Percentiles rank a stretch among this genome's conserved stretches.
Evolutionary conservation across 2,888 invertebrate genomes (phyloP).

Genomic region (Epirrhoe alternata): DNA sequence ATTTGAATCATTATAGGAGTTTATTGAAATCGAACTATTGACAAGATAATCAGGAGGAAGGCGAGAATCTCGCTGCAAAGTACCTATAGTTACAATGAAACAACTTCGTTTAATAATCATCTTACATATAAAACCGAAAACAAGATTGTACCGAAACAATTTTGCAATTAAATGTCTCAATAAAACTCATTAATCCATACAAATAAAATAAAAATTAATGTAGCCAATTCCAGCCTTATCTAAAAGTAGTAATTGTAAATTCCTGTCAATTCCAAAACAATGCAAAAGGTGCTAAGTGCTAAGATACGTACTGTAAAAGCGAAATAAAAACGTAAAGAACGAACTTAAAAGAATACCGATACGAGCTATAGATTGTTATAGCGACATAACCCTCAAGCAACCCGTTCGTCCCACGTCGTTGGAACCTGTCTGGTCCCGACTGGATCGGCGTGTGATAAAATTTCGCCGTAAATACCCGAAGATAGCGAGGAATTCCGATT

Average conservation of each 20-base stretch:
- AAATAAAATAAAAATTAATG: background rate
- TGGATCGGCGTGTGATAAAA: constrained; percentile 61
- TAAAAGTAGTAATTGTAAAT: background rate
- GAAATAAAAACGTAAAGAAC: constrained; percentile 5
- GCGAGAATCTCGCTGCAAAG: background rate
- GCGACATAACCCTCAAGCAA: constrained; percentile 32
- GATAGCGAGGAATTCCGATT: constrained; percentile 63
- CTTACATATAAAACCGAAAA: too few species aligned
- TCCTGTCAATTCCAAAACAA: constrained; percentile 5
- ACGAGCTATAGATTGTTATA: constrained; percentile 15
- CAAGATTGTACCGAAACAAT: too few species aligned
- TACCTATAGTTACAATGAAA: background rate
- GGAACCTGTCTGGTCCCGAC: constrained; percentile 53
- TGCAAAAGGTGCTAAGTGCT: constrained; percentile 23
- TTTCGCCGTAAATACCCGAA: constrained; percentile 61
- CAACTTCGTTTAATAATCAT: background rate
- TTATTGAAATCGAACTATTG: constrained; percentile 51
- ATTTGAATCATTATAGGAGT: constrained; percentile 48
- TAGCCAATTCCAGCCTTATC: background rate
- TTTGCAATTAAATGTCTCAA: too few species aligned
- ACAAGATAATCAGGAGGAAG: constrained; percentile 52
- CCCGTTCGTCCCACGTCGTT: constrained; percentile 55
- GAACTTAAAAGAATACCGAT: constrained; percentile 8
- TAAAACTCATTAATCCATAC: background rate
- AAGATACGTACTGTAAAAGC: constrained; percentile 6